Evolutionary conservation across 2,113 vertebrate genomes (phyloP).

Genomic region (Grammomys surdaster): DNA sequence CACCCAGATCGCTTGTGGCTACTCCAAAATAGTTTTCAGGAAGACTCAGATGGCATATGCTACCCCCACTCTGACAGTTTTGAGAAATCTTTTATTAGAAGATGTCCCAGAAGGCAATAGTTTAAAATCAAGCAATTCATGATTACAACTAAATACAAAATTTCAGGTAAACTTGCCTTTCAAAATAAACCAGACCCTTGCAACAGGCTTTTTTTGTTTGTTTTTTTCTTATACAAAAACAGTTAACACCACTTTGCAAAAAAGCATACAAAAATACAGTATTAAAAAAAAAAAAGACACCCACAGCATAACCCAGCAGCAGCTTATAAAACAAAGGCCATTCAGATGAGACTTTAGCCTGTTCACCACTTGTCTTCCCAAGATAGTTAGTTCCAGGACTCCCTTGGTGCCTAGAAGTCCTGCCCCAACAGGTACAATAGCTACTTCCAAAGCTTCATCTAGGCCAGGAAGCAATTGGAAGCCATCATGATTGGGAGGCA

Average conservation of each 20-base stretch:
- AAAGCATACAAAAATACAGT: constrained; percentile 91
- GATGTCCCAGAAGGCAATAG: constrained; percentile 77
- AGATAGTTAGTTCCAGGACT: constrained; percentile 56
- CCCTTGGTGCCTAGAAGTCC: constrained; percentile 60
- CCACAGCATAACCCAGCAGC: constrained; percentile 87
- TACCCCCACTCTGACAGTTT: constrained; percentile 62
- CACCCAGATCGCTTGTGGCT: constrained; percentile 19
- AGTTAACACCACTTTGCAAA: constrained; percentile 88
- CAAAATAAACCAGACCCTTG: constrained; percentile 81
- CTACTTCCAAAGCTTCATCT: constrained; percentile 53
- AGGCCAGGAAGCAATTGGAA: constrained; percentile 46
- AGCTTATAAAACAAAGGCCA: constrained; percentile 85
- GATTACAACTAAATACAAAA: constrained; percentile 80
- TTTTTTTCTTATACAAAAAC: constrained; percentile 81
- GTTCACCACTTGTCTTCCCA: constrained; percentile 54
- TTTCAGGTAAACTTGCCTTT: constrained; percentile 74
- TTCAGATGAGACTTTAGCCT: constrained; percentile 68
- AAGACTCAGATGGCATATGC: constrained; percentile 30
- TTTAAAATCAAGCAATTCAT: constrained; percentile 76
- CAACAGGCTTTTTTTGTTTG: constrained; percentile 61
- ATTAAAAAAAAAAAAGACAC: constrained; percentile 81
- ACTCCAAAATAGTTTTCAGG: constrained; percentile 34
- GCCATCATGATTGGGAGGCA: not conserved
- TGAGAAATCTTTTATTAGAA: constrained; percentile 82
- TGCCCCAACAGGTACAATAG: constrained; percentile 43